A percentile compares a stretch with the other conserved stretches of the same genome.
Conservation (phyloP, 2,797 vertebrate species). For the Micropoecilia bifurca region DNA sequence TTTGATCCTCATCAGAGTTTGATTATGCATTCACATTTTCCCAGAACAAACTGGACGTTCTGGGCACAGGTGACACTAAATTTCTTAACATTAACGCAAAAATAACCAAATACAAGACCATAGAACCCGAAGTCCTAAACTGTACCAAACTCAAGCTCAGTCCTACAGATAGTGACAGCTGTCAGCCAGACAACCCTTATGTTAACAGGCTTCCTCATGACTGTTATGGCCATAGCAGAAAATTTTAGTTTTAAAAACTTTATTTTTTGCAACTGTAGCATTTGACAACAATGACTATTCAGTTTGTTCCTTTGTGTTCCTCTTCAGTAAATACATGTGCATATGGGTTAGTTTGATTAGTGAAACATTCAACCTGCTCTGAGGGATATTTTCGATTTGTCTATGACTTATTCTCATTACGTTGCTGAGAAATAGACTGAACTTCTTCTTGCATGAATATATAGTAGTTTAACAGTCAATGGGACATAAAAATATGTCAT, state of each 20-base stretch:
- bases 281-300: neutral
- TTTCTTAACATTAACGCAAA: neutral
- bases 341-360: neutral
- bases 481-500: neutral
- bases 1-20: too few relatives aligned
- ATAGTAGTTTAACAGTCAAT: neutral
- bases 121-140: neutral
- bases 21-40: too few relatives aligned
- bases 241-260: neutral
- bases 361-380: neutral
- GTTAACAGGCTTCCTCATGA: neutral
- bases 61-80: neutral
- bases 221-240: neutral
- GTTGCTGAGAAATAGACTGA: neutral
- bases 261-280: neutral
- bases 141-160: neutral
- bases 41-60: too few relatives aligned
- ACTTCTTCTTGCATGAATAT: neutral
- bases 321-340: neutral
- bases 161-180: neutral
- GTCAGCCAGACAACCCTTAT: neutral
- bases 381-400: neutral
- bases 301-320: neutral
- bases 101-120: neutral
- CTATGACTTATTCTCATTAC: neutral